These are phyloP conservation scores for Megalops cyprinoides DNA, from an alignment of 2,797 vertebrate genomes.

Conservation along the genomic window DNA sequence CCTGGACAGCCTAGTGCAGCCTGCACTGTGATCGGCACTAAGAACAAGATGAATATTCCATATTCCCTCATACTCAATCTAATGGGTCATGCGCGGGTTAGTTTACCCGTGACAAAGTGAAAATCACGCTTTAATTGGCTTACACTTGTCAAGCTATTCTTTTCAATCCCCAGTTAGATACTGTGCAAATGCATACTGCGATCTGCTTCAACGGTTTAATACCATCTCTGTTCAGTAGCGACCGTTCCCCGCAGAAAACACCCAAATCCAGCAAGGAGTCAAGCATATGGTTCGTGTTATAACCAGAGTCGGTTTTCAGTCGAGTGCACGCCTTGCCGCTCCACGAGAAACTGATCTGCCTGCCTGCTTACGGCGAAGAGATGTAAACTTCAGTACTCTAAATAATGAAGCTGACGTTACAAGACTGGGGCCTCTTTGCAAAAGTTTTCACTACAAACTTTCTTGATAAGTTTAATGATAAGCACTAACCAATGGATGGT, in stretches of 20 bases:
- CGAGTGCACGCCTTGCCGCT: slow-evolving; percentile 21
- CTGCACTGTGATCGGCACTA: no score
- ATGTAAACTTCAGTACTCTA: slow-evolving; percentile 23
- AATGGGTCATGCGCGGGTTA: neutral
- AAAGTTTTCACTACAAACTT: neutral
- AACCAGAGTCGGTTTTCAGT: slow-evolving; percentile 35
- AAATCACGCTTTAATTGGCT: neutral
- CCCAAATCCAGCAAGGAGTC: slow-evolving; percentile 19
- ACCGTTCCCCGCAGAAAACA: slow-evolving; percentile 16
- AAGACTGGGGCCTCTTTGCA: neutral
- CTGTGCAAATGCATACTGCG: neutral
- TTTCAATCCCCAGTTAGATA: neutral
- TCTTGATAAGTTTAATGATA: no score
- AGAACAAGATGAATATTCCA: no score
- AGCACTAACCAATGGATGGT: no score
- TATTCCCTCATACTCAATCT: no score
- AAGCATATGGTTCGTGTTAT: slow-evolving; percentile 34
- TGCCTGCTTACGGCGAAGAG: slow-evolving; percentile 3
- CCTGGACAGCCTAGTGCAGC: no score
- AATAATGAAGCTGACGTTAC: neutral
- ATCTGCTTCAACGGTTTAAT: slow-evolving; percentile 1
- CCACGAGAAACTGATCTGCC: slow-evolving; percentile 24
- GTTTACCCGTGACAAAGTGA: neutral
- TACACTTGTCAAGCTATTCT: neutral
- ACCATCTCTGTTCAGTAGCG: slow-evolving; percentile 22